Evolutionary conservation across 1,140 invertebrate genomes (phyloP), one percentile per base, ranked within the genome.

Genomic region (Orius insidiosus): DNA sequence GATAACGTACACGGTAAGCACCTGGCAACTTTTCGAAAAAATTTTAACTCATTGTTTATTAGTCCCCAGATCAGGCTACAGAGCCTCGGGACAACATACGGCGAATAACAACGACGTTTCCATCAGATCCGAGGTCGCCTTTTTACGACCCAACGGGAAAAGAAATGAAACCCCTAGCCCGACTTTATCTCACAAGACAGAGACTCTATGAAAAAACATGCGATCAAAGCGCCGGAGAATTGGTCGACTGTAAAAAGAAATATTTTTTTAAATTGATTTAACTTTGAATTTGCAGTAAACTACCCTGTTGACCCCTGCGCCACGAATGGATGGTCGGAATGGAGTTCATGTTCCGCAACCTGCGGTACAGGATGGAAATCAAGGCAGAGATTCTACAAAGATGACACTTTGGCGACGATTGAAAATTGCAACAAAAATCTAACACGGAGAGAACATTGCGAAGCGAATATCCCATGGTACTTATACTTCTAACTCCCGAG

Each of bases 81-180:
- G 67, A 79, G 6, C 92, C 89, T 0, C 74, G 73, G 15, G 78
- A 90, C 49, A 74, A 76, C 13, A 92, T 98, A 13, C 69, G 76
- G n/a, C 72, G 77, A 18, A 86, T 98, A 7, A 85, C 82, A 2
- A 78, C 83, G n/a, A 78, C 72, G 31, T 80, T 70, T 63, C 87
- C 88, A 1, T 78, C 78, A 47, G 78, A 95, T 63, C 70, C 72
- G 0, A 68, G 76, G 19, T 92, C 90, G 0, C 95, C 95, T 0
- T 99, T 98, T 65, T 96, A 79, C 61, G 86, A 92, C 59, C 63
- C 75, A 1, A 57, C 56, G 4, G 73, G 56, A 47, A 53, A 68
- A 1, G 78, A 82, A 47, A 88, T 96, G 75, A 86, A 87, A 58
- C 92, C 94, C 0, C 70, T 98, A 53, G 94, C 89, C 0, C 70